These are phyloP conservation scores for Fissipunctia ypsillon DNA, from an alignment of 2,888 invertebrate species.

Conservation along the genomic window DNA sequence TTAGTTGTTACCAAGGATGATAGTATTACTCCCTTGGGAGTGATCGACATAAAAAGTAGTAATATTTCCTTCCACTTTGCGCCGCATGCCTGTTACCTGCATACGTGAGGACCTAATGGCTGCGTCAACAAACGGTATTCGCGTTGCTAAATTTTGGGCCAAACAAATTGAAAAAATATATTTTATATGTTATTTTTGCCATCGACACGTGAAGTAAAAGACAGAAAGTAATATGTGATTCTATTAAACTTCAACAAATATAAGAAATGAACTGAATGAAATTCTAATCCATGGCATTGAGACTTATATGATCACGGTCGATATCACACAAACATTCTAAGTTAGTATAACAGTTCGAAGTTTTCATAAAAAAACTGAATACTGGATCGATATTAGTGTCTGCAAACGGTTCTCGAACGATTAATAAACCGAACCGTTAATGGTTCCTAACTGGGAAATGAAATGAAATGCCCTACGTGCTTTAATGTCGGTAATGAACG, in stretches of 20 bases:
- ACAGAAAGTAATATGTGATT: not conserved
- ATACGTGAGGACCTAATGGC: not conserved
- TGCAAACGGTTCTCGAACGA: constrained; percentile 16
- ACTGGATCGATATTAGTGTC: constrained; percentile 25
- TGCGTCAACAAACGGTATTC: not conserved
- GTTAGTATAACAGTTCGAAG: not conserved
- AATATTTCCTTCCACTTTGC: too few species aligned
- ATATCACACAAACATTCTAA: not conserved
- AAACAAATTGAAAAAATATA: not conserved
- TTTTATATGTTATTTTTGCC: not conserved
- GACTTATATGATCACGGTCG: constrained; percentile 13
- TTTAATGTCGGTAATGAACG: constrained; percentile 45
- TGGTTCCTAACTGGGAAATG: constrained; percentile 10
- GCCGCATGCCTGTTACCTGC: not conserved
- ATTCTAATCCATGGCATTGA: constrained; percentile 19
- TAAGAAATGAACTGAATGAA: not conserved
- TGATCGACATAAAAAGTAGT: not conserved
- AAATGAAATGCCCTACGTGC: constrained; percentile 19
- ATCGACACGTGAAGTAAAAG: too few species aligned
- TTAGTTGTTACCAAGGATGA: not conserved
- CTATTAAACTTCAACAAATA: not conserved
- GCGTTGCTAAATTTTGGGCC: not conserved
- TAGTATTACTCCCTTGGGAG: not conserved
- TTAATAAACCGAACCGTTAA: constrained; percentile 33
- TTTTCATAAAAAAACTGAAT: constrained; percentile 14